Conservation (phyloP, 2,888 invertebrate genomes). For the Oscheius myriophilus region DNA sequence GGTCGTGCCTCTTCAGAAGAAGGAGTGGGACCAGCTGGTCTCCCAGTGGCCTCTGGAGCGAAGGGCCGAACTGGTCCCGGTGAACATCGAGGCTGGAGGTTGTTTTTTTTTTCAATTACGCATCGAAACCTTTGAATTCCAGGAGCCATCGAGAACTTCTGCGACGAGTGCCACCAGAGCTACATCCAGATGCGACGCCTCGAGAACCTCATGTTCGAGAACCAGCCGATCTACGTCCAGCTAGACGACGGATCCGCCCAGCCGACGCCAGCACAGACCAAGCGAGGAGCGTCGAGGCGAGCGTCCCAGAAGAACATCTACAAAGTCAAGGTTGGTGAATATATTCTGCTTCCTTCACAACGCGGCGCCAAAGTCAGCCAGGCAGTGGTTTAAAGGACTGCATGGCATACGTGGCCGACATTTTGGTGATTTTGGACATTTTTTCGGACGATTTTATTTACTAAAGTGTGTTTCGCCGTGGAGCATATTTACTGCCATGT, state of each 20-base stretch:
- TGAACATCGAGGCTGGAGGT: not conserved
- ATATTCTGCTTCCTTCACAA: too few species aligned
- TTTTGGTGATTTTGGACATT: too few species aligned
- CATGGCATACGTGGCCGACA: too few species aligned
- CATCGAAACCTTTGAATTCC: not conserved
- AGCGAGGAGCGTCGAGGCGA: not conserved
- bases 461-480: too few species aligned
- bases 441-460: too few species aligned
- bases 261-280: not conserved
- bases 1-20: constrained; percentile 38
- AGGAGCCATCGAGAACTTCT: constrained; percentile 38
- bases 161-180: constrained; percentile 41
- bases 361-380: too few species aligned
- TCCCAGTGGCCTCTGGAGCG: constrained; percentile 11
- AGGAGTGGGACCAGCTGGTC: constrained; percentile 43
- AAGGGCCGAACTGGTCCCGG: not conserved
- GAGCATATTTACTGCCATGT: too few species aligned
- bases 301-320: not conserved
- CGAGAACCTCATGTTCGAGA: constrained; percentile 39
- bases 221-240: constrained; percentile 58
- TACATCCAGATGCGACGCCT: constrained; percentile 32
- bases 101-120: not conserved
- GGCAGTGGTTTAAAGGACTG: too few species aligned
- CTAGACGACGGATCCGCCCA: constrained; percentile 43
- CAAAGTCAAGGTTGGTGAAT: constrained; percentile 7